Percentiles rank a stretch among this genome's conserved stretches.
Conservation (phyloP, 2,888 invertebrate species). For the Callyntrura guangdongensis region DNA sequence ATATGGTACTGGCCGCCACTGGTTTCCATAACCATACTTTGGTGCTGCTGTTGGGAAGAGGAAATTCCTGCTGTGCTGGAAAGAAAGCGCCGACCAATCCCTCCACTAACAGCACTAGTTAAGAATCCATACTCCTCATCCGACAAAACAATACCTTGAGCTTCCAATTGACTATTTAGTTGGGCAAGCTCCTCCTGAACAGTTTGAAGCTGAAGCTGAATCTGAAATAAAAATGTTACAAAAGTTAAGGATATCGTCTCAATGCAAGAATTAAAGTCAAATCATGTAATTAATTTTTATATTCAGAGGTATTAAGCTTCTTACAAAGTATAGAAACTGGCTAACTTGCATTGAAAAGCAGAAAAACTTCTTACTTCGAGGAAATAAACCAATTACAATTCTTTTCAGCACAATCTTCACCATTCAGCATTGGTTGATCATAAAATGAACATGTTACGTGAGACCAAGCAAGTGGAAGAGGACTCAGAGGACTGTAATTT, state of each 20-base stretch:
- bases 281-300: neutral
- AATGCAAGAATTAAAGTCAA: neutral
- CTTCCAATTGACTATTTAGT: slow-evolving; percentile 84
- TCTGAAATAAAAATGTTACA: slow-evolving; percentile 80
- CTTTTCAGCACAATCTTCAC: too few relatives aligned
- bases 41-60: slow-evolving; percentile 1
- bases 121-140: slow-evolving; percentile 65
- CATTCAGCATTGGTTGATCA: too few relatives aligned
- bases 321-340: too few relatives aligned
- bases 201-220: slow-evolving; percentile 85
- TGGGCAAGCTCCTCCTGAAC: slow-evolving; percentile 86
- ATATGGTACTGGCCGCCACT: slow-evolving; percentile 12
- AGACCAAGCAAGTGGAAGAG: too few relatives aligned
- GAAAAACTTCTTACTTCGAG: too few relatives aligned
- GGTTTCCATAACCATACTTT: neutral
- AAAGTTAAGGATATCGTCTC: neutral
- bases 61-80: slow-evolving; percentile 10
- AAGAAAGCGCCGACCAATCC: neutral
- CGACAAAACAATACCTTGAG: slow-evolving; percentile 71
- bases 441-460: too few relatives aligned
- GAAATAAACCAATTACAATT: too few relatives aligned
- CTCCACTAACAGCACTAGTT: neutral
- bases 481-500: too few relatives aligned
- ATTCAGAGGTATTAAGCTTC: too few relatives aligned
- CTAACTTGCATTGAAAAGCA: too few relatives aligned